Percentiles rank a stretch among this genome's conserved stretches.
These are phyloP conservation scores for Torymus auratus DNA, from an alignment of 2,888 invertebrate genomes.

Conservation along the genomic window DNA sequence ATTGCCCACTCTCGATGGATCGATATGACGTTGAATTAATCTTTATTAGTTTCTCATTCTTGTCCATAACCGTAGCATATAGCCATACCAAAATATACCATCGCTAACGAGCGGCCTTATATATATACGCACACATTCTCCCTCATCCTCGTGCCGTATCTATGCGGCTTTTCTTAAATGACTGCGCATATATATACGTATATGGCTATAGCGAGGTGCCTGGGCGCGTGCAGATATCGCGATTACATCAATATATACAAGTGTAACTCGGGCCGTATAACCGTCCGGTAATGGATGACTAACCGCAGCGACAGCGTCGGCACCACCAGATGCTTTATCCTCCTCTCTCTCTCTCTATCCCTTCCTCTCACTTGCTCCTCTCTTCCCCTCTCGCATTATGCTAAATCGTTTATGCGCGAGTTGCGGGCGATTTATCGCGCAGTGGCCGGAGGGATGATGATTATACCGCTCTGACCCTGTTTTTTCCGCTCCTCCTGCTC, in stretches of 20 bases:
- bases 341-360: conserved; percentile 44
- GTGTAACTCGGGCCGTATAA: conserved; percentile 41
- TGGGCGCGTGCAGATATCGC: conserved; percentile 38
- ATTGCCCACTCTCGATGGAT: no score
- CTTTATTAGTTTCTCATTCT: no score
- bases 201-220: neutral
- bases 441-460: conserved; percentile 27
- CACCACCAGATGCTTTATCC: conserved; percentile 26
- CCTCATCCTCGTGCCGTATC: neutral
- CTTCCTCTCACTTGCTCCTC: conserved; percentile 45
- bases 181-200: neutral
- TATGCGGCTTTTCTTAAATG: neutral
- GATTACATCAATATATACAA: conserved; percentile 50
- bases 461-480: conserved; percentile 8
- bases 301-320: conserved; percentile 34
- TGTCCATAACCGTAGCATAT: no score
- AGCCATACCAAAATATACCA: no score
- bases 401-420: conserved; percentile 56
- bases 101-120: no score
- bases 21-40: no score
- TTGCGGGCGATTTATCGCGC: conserved; percentile 43
- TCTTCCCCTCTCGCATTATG: conserved; percentile 47
- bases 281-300: conserved; percentile 48
- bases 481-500: conserved; percentile 8
- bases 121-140: no score